Conservation (phyloP, 2,113 vertebrate genomes). For the Macquaria ambigua region DNA sequence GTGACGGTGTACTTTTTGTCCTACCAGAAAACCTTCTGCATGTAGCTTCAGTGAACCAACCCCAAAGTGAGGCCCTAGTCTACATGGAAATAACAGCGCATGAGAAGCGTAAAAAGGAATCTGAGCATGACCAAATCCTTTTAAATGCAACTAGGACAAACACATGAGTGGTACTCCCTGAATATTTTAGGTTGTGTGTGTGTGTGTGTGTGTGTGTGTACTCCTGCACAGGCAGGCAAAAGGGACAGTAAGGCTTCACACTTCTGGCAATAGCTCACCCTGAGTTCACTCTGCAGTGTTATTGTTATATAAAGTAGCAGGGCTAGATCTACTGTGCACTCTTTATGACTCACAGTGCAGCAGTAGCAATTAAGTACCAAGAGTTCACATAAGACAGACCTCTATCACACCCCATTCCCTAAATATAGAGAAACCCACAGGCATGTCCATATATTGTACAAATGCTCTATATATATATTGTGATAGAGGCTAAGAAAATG, state of each 20-base stretch:
- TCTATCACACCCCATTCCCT: slow-evolving; percentile 42
- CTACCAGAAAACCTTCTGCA: slow-evolving; percentile 36
- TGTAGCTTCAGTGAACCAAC: slow-evolving; percentile 30
- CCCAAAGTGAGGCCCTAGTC: slow-evolving; percentile 25
- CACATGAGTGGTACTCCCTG: slow-evolving; percentile 51
- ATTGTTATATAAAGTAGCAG: slow-evolving; percentile 41
- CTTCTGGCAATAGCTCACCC: slow-evolving; percentile 1
- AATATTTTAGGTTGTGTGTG: slow-evolving; percentile 67
- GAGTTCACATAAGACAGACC: slow-evolving; percentile 41
- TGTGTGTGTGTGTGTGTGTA: slow-evolving; percentile 44
- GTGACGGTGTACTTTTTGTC: slow-evolving; percentile 35
- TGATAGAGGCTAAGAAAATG: slow-evolving; percentile 60
- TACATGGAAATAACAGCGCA: slow-evolving; percentile 54
- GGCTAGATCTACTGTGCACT: slow-evolving; percentile 18
- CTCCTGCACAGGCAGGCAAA: slow-evolving; percentile 28
- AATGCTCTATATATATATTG: slow-evolving; percentile 52
- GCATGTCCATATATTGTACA: slow-evolving; percentile 58
- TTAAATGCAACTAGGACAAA: slow-evolving; percentile 70
- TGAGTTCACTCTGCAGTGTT: slow-evolving; percentile 23
- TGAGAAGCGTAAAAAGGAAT: slow-evolving; percentile 35
- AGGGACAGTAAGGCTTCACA: not conserved
- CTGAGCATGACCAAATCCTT: slow-evolving; percentile 53
- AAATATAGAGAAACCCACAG: slow-evolving; percentile 60
- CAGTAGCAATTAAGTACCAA: slow-evolving; percentile 52
- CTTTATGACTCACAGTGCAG: slow-evolving; percentile 36